These are phyloP conservation scores for Sialia sialis DNA, from an alignment of 2,113 vertebrate genomes.

Conservation along the genomic window DNA sequence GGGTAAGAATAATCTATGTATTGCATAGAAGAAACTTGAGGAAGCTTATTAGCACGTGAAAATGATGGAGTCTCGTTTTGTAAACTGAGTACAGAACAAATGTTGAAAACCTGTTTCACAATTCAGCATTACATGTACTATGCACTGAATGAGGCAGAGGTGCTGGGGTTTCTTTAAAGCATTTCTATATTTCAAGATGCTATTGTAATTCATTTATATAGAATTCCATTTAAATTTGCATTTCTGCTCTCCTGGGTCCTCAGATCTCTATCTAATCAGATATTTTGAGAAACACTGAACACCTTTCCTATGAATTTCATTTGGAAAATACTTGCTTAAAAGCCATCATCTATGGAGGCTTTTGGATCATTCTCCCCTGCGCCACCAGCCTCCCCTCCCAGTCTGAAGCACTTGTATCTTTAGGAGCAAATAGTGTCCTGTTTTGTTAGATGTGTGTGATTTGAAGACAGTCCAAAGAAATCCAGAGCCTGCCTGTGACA, in stretches of 20 bases:
- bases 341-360: neutral
- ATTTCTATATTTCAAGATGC: neutral
- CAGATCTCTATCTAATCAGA: neutral
- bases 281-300: neutral
- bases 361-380: neutral
- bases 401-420: neutral
- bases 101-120: neutral
- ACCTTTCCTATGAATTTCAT: neutral
- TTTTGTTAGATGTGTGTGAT: neutral
- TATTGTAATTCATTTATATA: neutral
- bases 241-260: neutral
- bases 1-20: neutral
- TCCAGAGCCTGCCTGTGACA: neutral
- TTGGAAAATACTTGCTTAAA: neutral
- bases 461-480: neutral
- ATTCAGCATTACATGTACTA: neutral
- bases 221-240: neutral
- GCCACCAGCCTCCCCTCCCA: rapidly evolving
- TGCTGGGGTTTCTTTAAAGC: neutral
- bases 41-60: neutral
- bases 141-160: neutral
- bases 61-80: neutral
- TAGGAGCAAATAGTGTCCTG: neutral
- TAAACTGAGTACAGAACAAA: neutral
- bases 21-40: neutral